Base-by-base conservation (phyloP, 2,797 vertebrate genomes). In the Botia kubotai region DNA sequence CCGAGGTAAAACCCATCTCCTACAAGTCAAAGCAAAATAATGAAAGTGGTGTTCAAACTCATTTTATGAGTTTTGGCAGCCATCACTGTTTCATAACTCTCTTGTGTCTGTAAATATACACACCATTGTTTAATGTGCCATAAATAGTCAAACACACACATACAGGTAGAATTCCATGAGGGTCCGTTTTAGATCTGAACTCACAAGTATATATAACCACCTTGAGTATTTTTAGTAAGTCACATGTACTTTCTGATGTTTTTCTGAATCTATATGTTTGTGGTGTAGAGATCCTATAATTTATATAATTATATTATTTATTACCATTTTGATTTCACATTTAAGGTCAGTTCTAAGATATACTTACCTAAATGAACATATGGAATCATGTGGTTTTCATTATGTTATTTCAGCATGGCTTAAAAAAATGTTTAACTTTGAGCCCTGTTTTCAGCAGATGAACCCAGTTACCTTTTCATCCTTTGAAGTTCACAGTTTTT, bases 401-500 rank as follows among this genome's bases (percentile, higher is more conserved):
- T 75, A 65, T 43, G 19, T 36, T 73, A 48, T 46, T 74, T 68
- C 11, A 36, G n/a, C 60, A 75, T 23, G 19, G 72, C 48, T 72
- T 69, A 79, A 70, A 80, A 72, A 84, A 85, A 85, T 86, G 82
- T 89, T 87, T 86, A 84, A 80, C 81, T 77, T 68, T 82, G 65
- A 57, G 81, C 26, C 74, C 82, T 82, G 46, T 76, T 78, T 85
- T 72, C 43, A 62, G 58, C 69, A 77, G 69, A 81, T 84, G 84
- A 90, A 79, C 83, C 79, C 75, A 76, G 70, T 77, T 77, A 83
- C 78, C 60, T 83, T 29, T 80, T 72, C 29, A 72, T 79, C 75
- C 83, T 91, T 91, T 91, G 87, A 90, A 86, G 89, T 89, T 75
- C 80, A 69, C n/a, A 68, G 84, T 83, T 89, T 89, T 85, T 85